Evolutionary conservation across 2,113 vertebrate species (phyloP), one percentile per base, ranked within the genome.

Genomic region (Mobula hypostoma): DNA sequence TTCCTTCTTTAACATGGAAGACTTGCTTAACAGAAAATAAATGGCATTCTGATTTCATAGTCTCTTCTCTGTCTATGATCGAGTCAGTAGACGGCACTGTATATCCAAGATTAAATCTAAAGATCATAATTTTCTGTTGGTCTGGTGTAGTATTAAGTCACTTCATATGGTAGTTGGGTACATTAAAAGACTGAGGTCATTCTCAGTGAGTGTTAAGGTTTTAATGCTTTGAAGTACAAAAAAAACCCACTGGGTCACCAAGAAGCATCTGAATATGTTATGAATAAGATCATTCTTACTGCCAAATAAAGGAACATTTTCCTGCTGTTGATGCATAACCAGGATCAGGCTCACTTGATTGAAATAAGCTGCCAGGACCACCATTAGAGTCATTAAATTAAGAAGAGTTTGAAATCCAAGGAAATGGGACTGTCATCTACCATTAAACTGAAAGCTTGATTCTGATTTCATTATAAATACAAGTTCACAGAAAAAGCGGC

Each of bases 401-500:
- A 21, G 58, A 87, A 61, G 40, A n/a, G 0, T 70, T 92, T 24
- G 7, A 32, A 92, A 68, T 92, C 66, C 68, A 14, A 40, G 70
- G 17, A 68, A 92, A 70, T 66, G n/a, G 19, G 36, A 92, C 90
- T 92, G 83, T n/a, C 90, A 72, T 92, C 21, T 48, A 40, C 72
- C 36, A 66, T 92, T 66, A 17, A 70, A 48, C 36, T 19, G 70
- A 72, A 91, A 36, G 8, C 14, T 29, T 92, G 66, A 92, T 48
- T 92, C 72, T 92, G 90, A 92, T 72, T 36, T 70, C 63, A 70
- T 91, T 40, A 17, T 36, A 11, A 17, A n/a, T 91, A 66, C n/a
- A 36, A 91, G 9, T 68, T 91, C 17, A 91, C 3, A 9, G 29
- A 40, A 66, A 24, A 21, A 40, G 17, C 32, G 29, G 61, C 85